Conservation (phyloP, 30 jellyfish, hydroid and myxozoan species). For the Pseudorhiza aurosa region DNA sequence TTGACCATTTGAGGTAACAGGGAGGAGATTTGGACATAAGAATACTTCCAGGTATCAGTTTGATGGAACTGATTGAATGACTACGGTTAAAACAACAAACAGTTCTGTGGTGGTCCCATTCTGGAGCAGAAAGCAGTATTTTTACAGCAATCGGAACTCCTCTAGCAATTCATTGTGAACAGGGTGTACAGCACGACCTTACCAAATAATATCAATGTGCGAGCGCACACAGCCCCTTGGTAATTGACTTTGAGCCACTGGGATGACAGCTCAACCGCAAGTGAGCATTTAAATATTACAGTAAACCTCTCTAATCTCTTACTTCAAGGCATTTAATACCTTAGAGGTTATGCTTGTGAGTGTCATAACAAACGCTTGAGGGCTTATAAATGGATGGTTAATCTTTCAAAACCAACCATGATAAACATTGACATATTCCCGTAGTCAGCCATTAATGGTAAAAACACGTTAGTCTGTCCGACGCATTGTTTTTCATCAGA, state of each 20-base stretch:
- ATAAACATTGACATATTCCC: background rate
- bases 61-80: too few relatives aligned
- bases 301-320: background rate
- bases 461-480: background rate
- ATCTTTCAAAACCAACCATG: background rate
- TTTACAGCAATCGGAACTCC: too few relatives aligned
- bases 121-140: too few relatives aligned
- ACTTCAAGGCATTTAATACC: background rate
- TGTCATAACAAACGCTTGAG: background rate
- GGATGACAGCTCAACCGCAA: background rate
- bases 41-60: too few relatives aligned
- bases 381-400: background rate
- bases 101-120: too few relatives aligned
- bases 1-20: too few relatives aligned
- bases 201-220: too few relatives aligned
- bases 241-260: background rate
- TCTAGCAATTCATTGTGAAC: too few relatives aligned
- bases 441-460: constrained; percentile 3
- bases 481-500: background rate
- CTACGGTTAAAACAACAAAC: too few relatives aligned
- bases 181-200: too few relatives aligned
- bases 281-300: background rate
- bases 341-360: background rate
- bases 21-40: too few relatives aligned
- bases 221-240: too few relatives aligned